phyloP scores from a whole-genome alignment of 2,888 invertebrate species.

The Nephrotoma flavescens region DNA sequence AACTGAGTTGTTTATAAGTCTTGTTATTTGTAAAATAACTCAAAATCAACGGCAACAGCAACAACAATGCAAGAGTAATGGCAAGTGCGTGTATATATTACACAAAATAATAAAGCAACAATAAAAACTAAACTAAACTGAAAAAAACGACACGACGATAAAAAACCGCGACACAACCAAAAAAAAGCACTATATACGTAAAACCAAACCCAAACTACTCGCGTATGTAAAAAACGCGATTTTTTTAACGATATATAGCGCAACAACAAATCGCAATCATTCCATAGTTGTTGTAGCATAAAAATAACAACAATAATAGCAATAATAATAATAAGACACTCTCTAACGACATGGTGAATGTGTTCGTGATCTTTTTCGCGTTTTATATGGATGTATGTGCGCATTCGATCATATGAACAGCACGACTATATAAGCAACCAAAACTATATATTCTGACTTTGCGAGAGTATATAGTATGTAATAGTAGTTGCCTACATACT shows the following conservation, averaged over 20 bases:
- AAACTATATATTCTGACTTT: not conserved
- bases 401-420: not conserved
- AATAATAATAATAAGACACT: not conserved
- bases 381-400: not conserved
- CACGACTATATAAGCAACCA: not conserved
- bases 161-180: conserved; percentile 1
- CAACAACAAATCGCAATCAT: not conserved
- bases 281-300: not conserved
- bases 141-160: not conserved
- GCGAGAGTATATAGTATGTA: not conserved
- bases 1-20: not conserved
- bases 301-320: not conserved
- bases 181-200: not conserved
- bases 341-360: not conserved
- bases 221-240: not conserved
- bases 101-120: not conserved
- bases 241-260: not conserved
- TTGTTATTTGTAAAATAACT: not conserved
- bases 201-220: not conserved
- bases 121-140: not conserved
- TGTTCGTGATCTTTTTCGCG: not conserved
- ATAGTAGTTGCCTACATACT: not conserved
- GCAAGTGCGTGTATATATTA: conserved; percentile 1
- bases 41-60: not conserved
- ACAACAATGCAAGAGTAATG: not conserved